phyloP scores from a whole-genome alignment of 2,113 vertebrate species.

The Acanthisitta chloris region DNA sequence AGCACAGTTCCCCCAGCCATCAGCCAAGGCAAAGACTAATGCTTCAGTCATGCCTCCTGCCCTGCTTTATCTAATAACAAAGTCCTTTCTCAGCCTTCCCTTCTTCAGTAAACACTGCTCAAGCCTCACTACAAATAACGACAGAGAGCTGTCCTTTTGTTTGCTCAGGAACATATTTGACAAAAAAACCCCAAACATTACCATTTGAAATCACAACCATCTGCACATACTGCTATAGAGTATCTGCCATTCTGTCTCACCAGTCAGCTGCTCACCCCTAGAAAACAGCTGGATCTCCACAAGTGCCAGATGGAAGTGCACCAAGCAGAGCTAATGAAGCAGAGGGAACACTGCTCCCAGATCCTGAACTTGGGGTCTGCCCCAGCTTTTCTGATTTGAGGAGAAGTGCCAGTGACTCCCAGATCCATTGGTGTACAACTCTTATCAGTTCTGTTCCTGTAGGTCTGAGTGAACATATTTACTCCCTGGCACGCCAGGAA shows the following conservation, averaged over 20 bases:
- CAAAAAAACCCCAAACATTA: neutral
- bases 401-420: neutral
- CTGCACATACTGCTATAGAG: neutral
- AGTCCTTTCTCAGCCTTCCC: neutral
- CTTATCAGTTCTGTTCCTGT: neutral
- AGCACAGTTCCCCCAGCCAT: neutral
- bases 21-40: neutral
- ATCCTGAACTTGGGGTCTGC: neutral
- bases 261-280: neutral
- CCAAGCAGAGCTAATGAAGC: neutral
- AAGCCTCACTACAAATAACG: neutral
- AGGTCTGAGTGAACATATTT: neutral
- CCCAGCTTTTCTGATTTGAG: neutral
- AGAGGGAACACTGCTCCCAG: neutral
- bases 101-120: neutral
- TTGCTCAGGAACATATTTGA: neutral
- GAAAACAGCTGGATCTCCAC: slow-evolving; percentile 1
- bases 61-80: neutral
- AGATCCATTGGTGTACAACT: rapidly evolving
- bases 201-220: neutral
- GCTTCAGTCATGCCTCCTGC: neutral
- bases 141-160: neutral
- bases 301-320: neutral
- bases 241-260: neutral
- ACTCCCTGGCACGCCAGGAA: neutral